Base-by-base conservation (phyloP, 2,888 invertebrate species). In the Xestia sexstrigata region DNA sequence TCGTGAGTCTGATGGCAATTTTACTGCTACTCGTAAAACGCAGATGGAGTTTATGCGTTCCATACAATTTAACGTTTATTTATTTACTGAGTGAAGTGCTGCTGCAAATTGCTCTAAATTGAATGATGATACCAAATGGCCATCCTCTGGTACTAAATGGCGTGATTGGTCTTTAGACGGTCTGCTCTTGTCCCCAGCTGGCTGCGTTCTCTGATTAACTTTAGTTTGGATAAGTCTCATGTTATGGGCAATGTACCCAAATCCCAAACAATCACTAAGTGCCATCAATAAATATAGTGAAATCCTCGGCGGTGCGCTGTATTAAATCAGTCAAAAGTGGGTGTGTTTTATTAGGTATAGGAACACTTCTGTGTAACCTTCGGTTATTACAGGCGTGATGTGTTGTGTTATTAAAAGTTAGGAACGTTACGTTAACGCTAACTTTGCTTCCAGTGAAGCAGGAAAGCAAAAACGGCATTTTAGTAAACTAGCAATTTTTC, bases 11-110 rank as follows among this genome's bases (percentile, higher is more conserved):
- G 42, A 84, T 47, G 52, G 3, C 39, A 11, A 67, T 83, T 84
- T 81, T 60, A 67, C 52, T 7, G 30, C 45, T 17, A 26, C 35
- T 82, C 85, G 45, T 82, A 85, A 82, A 82, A 58, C 45, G 23
- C 47, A 65, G 35, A n/a, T 47, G 58, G 42, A 67, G 15, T 84
- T 81, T 75, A 82, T 74, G 76, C 39, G 58, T 62, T 77, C 30
- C 47, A 30, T 66, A 66, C 67, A 81, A 58, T 74, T 63, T 63
- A 67, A 63, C 49, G 70, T 58, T 84, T 81, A 81, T 58, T 84
- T 81, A 81, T 84, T 80, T 42, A 68, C 67, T 70, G 79, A 39
- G n/a, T 15, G 42, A 9, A 69, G 39, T 69, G 35, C 35, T 15
- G 13, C 55, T 58, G 70, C 9, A 58, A 74, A 82, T 82, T 68